Percentiles rank a stretch among this genome's conserved stretches.
Evolutionary conservation across 92 coral and sea anemone species (phyloP).

Genomic region (Palythoa grandiflora): DNA sequence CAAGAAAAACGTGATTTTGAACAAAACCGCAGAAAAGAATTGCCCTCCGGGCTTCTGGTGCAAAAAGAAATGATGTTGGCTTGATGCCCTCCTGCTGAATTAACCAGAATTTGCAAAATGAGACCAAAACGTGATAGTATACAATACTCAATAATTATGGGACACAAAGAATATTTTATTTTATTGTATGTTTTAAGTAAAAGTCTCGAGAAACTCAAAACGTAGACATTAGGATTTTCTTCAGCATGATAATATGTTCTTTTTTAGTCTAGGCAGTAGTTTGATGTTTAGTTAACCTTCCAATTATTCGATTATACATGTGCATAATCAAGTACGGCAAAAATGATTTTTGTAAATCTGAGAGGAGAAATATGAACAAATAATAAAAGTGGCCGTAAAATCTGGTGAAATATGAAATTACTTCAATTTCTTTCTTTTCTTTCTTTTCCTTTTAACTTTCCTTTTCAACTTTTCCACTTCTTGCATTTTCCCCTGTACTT

Average conservation of each 20-base stretch:
- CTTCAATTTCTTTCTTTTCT: not conserved
- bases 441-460: not conserved
- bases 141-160: constrained; percentile 20
- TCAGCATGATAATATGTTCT: not conserved
- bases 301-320: not conserved
- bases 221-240: not conserved
- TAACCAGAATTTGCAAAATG: not conserved
- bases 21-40: constrained; percentile 48
- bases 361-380: constrained; percentile 6
- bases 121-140: not conserved
- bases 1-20: constrained; percentile 56
- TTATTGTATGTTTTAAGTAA: constrained; percentile 22
- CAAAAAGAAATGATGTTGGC: constrained; percentile 37
- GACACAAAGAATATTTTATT: constrained; percentile 39
- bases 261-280: not conserved
- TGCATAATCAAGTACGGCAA: not conserved
- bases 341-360: constrained; percentile 5
- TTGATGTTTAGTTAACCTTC: not conserved
- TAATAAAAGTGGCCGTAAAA: constrained; percentile 35
- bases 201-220: not conserved
- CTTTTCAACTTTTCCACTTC: not conserved
- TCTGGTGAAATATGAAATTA: not conserved
- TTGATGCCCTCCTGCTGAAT: not conserved
- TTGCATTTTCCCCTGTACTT: not conserved
- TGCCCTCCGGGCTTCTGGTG: constrained; percentile 85